Conservation (phyloP, 37 sponge, comb jelly and placozoan species). For the Petrosia ficiformis region DNA sequence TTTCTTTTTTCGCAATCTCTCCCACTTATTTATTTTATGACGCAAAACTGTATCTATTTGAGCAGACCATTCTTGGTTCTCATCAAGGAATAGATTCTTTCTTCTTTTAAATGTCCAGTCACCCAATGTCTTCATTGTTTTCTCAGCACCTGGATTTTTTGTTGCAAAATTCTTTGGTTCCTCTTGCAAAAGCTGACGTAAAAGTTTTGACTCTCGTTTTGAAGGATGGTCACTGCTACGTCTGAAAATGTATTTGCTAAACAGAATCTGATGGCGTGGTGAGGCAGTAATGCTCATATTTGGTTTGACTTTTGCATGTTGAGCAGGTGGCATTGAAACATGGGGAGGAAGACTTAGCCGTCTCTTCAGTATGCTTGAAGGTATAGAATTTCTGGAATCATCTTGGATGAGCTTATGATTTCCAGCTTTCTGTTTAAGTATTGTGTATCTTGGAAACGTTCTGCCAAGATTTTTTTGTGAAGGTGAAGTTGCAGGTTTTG, state of each 20-base stretch:
- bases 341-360: neutral
- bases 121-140: neutral
- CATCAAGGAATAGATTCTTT: constrained; percentile 46
- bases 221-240: neutral
- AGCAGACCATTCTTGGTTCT: constrained; percentile 34
- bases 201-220: neutral
- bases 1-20: constrained; percentile 1
- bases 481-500: neutral
- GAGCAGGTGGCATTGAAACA: neutral
- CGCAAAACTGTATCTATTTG: constrained; percentile 18
- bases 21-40: constrained; percentile 7
- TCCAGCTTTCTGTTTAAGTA: too few species aligned
- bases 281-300: neutral
- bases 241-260: neutral
- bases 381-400: neutral
- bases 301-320: neutral
- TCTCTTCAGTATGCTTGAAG: neutral
- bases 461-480: neutral
- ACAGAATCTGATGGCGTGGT: neutral
- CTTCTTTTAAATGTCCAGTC: constrained; percentile 6
- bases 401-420: too few species aligned
- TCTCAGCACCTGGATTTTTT: neutral
- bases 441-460: constrained; percentile 27
- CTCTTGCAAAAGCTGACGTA: neutral
- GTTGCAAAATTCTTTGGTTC: neutral